phyloP scores from a whole-genome alignment of 2,113 vertebrate genomes.

The Rhinolophus ferrumequinum region DNA sequence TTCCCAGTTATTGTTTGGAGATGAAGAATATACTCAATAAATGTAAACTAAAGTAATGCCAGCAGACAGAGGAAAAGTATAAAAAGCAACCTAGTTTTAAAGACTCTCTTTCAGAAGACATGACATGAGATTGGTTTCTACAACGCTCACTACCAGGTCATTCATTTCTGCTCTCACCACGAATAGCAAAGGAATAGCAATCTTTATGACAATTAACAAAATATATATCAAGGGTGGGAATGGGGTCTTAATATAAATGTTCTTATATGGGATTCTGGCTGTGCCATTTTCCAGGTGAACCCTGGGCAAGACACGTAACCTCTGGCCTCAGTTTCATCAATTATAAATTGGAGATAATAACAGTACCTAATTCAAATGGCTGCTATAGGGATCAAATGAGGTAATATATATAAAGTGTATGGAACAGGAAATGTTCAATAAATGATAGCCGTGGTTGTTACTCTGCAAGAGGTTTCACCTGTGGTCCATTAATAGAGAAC shows the following conservation, averaged over 20 bases:
- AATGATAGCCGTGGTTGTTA: not conserved
- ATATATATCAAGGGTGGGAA: not conserved
- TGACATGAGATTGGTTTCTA: not conserved
- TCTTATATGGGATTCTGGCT: not conserved
- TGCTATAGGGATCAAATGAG: not conserved
- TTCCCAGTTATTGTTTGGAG: not conserved
- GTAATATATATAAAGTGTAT: not conserved
- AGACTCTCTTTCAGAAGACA: not conserved
- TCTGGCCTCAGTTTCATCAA: not conserved
- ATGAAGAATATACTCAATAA: not conserved
- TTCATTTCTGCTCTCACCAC: not conserved
- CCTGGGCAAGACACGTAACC: not conserved
- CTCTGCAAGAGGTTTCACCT: not conserved
- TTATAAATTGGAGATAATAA: not conserved
- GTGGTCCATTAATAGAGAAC: not conserved
- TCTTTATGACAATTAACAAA: conserved; percentile 11
- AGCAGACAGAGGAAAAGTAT: not conserved
- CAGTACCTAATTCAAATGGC: not conserved
- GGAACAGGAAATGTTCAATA: not conserved
- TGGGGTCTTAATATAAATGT: not conserved
- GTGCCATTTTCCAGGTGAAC: not conserved
- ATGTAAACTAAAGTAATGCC: not conserved
- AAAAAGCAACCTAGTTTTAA: conserved; percentile 3
- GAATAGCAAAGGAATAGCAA: not conserved
- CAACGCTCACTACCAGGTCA: not conserved